These are phyloP conservation scores for Didymodactylos carnosus DNA, from an alignment of 2,888 invertebrate species.

Conservation along the genomic window DNA sequence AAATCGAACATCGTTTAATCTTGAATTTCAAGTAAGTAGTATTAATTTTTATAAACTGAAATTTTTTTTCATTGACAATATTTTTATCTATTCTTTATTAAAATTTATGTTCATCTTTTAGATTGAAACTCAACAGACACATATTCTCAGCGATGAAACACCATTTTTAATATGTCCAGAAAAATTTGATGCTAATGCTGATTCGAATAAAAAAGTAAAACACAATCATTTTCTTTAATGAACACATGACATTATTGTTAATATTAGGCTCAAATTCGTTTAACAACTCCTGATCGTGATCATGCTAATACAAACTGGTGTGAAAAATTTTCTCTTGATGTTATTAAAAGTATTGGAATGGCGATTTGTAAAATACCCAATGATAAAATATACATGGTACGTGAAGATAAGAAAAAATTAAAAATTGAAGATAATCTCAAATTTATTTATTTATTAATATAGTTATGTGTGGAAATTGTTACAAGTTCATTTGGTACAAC, in stretches of 20 bases:
- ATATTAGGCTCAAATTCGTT: not conserved
- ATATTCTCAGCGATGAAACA: not conserved
- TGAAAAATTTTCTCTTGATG: constrained; percentile 84
- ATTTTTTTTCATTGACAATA: no score
- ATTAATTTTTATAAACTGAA: not conserved
- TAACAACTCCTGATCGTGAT: not conserved
- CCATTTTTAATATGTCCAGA: not conserved
- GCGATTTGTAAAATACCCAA: constrained; percentile 25
- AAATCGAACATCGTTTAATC: constrained; percentile 2
- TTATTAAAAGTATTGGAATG: constrained; percentile 89
- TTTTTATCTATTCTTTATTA: not conserved
- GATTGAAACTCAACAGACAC: not conserved
- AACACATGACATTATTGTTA: not conserved
- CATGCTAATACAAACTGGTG: constrained; percentile 60
- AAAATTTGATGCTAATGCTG: not conserved
- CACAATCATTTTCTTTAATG: not conserved
- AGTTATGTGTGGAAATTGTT: constrained; percentile 81
- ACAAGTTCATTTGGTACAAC: constrained; percentile 74
- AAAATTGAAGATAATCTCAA: no score
- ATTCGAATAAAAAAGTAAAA: not conserved
- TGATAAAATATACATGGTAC: constrained; percentile 25
- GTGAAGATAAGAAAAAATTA: not conserved
- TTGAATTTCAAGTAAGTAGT: not conserved
- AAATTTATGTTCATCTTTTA: not conserved
- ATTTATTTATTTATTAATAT: constrained; percentile 15